Evolutionary conservation across 2,888 invertebrate genomes (phyloP), one percentile per base, ranked within the genome.

Genomic region (Rotaria macrura): DNA sequence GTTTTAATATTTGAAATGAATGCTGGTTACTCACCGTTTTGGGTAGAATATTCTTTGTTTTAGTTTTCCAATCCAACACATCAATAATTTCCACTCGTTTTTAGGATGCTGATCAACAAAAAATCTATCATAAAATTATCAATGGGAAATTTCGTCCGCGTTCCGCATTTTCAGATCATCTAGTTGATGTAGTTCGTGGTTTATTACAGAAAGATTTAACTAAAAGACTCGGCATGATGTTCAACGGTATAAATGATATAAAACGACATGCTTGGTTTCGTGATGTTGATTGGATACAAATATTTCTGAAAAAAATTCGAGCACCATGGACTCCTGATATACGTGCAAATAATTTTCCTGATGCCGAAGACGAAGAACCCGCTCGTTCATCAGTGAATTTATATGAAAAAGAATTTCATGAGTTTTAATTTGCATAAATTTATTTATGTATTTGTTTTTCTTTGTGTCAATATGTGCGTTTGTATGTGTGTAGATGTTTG

Each of bases 41-140:
- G 79, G 79, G 65, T 65, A 65, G 14, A 29, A 17, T 4, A 29
- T 14, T 65, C 1, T 17, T 65, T 65, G 3, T 29, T 17, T 65
- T 17, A 17, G 29, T 65, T 17, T 23, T 54, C 17, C 14, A 49
- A 49, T 49, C n/a, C n/a, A n/a, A n/a, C n/a, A n/a, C n/a, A n/a
- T n/a, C n/a, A n/a, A 49, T 17, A 49, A 49, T 17, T 49, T 49
- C 0, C 3, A 54, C 10, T 91, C 91, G 85, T 99, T 99, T 29
- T 99, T 99, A 99, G 93, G 99, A 98, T 91, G 99, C 99, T 88
- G 99, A 99, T 92, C 98, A 99, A 91, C 99, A 99, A 43, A 99
- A 99, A 92, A 99, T 99, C 89, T 99, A 99, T 91, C 99, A 99
- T 92, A 99, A 99, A 92, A 99, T 99, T 89, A 99, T 99, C 20